Evolutionary conservation across 2,888 invertebrate genomes (phyloP).

Genomic region (Erannis defoliaria): DNA sequence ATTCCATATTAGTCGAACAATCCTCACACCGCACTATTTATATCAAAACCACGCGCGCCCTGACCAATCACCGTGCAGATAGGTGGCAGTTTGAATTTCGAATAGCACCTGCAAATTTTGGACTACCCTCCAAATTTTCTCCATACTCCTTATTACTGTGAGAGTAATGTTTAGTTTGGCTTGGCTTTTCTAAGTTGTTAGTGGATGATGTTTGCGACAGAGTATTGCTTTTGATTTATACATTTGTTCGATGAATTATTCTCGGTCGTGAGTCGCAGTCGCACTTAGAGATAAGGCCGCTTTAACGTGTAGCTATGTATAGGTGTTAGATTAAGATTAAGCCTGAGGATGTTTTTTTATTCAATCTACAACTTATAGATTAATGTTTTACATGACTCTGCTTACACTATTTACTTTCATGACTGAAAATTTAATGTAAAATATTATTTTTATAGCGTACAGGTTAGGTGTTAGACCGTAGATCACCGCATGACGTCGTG

Average conservation of each 20-base stretch:
- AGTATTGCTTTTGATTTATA: constrained; percentile 82
- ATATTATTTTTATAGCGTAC: too few species aligned
- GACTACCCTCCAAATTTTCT: constrained; percentile 46
- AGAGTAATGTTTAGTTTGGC: constrained; percentile 44
- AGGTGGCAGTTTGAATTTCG: constrained; percentile 82
- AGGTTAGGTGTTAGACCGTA: too few species aligned
- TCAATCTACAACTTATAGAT: too few species aligned
- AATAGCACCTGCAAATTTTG: constrained; percentile 67
- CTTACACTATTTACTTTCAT: too few species aligned
- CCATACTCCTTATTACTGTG: constrained; percentile 16
- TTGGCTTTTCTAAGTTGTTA: constrained; percentile 29
- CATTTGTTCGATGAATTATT: constrained; percentile 83
- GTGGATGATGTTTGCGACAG: constrained; percentile 48
- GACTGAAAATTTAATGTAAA: too few species aligned
- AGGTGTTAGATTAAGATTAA: constrained; percentile 36
- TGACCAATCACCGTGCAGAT: constrained; percentile 82
- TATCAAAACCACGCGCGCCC: constrained; percentile 78
- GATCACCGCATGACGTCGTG: too few species aligned
- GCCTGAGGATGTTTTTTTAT: too few species aligned
- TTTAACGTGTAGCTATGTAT: constrained; percentile 40
- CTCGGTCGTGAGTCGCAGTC: constrained; percentile 69
- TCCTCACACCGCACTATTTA: constrained; percentile 81
- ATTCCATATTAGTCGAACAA: constrained; percentile 71
- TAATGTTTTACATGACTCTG: too few species aligned
- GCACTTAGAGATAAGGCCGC: constrained; percentile 68